Conservation (phyloP, 1,140 invertebrate species). For the Drosophila carrolli region DNA sequence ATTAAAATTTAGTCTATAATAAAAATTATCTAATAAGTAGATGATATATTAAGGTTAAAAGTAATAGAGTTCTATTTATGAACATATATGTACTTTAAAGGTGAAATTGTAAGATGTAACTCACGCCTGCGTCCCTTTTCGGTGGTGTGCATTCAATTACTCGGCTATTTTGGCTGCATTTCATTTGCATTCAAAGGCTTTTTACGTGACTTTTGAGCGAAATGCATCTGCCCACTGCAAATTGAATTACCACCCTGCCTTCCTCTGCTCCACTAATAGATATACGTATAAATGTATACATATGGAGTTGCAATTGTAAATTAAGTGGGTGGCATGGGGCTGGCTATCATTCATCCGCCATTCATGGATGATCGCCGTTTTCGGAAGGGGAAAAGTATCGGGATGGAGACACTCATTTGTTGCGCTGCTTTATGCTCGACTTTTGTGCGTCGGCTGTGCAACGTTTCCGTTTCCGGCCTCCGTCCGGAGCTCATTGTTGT, state of each 20-base stretch:
- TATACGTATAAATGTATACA: conserved; percentile 7
- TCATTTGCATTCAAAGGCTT: conserved; percentile 40
- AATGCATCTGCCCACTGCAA: conserved; percentile 18
- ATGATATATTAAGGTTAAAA: too few species aligned
- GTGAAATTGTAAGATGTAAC: neutral
- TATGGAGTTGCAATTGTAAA: conserved; percentile 29
- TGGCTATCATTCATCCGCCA: conserved; percentile 33
- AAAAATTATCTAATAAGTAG: too few species aligned
- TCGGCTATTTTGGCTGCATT: conserved; percentile 6
- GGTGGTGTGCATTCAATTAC: conserved; percentile 17
- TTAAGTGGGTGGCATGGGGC: conserved; percentile 7
- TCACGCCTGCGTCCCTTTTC: neutral
- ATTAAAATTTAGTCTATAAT: too few species aligned
- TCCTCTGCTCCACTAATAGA: conserved; percentile 10
- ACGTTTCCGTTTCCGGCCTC: conserved; percentile 58
- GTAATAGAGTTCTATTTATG: too few species aligned
- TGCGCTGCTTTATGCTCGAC: conserved; percentile 48
- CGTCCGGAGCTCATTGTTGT: conserved; percentile 31
- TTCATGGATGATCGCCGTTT: conserved; percentile 17
- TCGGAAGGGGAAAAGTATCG: neutral
- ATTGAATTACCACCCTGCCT: conserved; percentile 61
- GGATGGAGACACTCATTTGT: conserved; percentile 39
- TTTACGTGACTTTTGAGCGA: conserved; percentile 37
- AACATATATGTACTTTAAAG: too few species aligned
- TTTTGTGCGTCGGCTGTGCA: conserved; percentile 44